phyloP scores from a whole-genome alignment of 2,113 vertebrate genomes.

The Salvelinus namaycush region DNA sequence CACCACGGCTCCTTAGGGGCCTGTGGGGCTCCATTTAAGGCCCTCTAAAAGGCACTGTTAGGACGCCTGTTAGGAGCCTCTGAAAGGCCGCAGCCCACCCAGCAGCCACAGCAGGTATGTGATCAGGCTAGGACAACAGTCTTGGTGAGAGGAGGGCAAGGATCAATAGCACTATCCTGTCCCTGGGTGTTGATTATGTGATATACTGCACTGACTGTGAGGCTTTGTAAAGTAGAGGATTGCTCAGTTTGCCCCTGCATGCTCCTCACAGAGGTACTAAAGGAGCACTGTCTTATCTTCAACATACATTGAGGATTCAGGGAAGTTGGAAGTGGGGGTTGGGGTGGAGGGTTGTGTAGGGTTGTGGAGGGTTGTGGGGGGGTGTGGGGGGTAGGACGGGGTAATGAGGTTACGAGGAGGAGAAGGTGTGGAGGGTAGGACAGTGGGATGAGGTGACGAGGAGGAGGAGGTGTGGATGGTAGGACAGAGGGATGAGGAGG shows the following conservation, averaged over 20 bases:
- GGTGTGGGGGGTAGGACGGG: too few relatives aligned
- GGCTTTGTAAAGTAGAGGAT: conserved; percentile 6
- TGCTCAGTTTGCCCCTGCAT: conserved; percentile 11
- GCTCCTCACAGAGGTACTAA: background rate
- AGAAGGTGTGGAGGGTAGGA: too few relatives aligned
- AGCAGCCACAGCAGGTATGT: conserved; percentile 14
- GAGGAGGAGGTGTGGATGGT: too few relatives aligned
- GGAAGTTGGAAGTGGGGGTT: too few relatives aligned
- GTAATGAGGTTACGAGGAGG: too few relatives aligned
- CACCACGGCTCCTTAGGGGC: background rate
- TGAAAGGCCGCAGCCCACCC: background rate
- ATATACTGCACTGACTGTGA: background rate
- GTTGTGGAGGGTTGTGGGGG: too few relatives aligned
- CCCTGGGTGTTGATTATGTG: conserved; percentile 23
- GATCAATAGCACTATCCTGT: conserved; percentile 37
- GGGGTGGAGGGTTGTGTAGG: too few relatives aligned
- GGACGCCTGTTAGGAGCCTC: background rate
- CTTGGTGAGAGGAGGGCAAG: conserved; percentile 20
- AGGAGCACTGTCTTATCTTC: background rate
- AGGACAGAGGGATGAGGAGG: too few relatives aligned
- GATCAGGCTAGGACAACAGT: conserved; percentile 26
- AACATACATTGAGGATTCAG: background rate
- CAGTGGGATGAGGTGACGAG: too few relatives aligned
- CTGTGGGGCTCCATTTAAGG: background rate
- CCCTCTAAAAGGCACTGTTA: background rate